phyloP scores from a whole-genome alignment of 2,888 invertebrate genomes.

The Buathra laborator region DNA sequence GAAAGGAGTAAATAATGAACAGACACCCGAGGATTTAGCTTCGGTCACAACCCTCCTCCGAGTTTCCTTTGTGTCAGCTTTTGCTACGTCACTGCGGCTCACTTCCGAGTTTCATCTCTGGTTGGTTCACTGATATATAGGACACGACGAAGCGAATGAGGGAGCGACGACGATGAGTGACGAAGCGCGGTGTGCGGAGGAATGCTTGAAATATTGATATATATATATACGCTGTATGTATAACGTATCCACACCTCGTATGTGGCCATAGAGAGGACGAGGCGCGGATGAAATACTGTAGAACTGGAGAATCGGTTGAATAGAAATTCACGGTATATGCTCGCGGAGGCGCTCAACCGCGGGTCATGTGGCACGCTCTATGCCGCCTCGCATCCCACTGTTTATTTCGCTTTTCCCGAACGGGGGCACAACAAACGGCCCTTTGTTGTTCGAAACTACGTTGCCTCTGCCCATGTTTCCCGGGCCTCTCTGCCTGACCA shows the following conservation, averaged over 20 bases:
- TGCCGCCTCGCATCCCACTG: conserved; percentile 38
- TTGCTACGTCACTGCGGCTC: conserved; percentile 59
- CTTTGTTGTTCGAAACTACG: conserved; percentile 62
- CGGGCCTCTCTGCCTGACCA: conserved; percentile 25
- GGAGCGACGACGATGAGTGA: conserved; percentile 34
- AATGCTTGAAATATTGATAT: conserved; percentile 39
- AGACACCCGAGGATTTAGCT: conserved; percentile 47
- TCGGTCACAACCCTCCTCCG: conserved; percentile 1
- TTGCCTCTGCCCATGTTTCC: conserved; percentile 45
- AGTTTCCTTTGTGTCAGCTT: conserved; percentile 46
- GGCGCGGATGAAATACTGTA: conserved; percentile 1
- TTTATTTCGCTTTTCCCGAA: conserved; percentile 65
- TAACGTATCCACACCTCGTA: conserved; percentile 4
- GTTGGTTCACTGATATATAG: conserved; percentile 53
- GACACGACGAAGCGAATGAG: conserved; percentile 31
- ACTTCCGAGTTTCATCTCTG: conserved; percentile 58
- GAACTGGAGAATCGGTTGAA: conserved; percentile 52
- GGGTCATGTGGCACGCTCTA: conserved; percentile 47
- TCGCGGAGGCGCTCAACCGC: conserved; percentile 55
- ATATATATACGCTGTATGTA: background rate
- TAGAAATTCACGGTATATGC: conserved; percentile 59
- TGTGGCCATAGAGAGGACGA: background rate
- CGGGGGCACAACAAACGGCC: conserved; percentile 52
- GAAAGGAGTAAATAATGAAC: conserved; percentile 56
- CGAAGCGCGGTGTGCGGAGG: conserved; percentile 41